Evolutionary conservation across 2,113 vertebrate genomes (phyloP).

Genomic region (Mesembrinibis cayennensis): DNA sequence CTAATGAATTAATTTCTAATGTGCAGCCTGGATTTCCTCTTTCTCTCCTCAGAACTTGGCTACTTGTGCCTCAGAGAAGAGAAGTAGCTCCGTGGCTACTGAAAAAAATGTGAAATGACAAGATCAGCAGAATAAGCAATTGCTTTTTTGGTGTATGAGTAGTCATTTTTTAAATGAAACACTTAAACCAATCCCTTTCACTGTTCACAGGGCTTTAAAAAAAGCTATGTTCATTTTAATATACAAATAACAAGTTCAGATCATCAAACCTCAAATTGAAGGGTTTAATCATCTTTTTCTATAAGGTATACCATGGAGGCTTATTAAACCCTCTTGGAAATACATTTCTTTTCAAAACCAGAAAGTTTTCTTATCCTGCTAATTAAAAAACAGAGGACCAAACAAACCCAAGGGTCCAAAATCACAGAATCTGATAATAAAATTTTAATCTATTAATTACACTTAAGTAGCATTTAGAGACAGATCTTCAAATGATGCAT

Average conservation of each 20-base stretch:
- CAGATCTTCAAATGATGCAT: neutral
- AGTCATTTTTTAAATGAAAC: neutral
- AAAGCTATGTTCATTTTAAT: neutral
- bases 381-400: neutral
- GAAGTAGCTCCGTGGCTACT: neutral
- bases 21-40: neutral
- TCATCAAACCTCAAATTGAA: neutral
- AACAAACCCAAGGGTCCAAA: neutral
- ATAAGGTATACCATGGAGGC: neutral
- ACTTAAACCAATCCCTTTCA: neutral
- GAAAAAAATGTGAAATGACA: neutral
- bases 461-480: neutral
- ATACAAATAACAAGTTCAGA: neutral
- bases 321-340: neutral
- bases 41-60: neutral
- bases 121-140: neutral
- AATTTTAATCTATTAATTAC: neutral
- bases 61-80: neutral
- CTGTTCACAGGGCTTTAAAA: neutral
- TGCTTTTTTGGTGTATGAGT: neutral
- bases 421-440: neutral
- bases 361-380: neutral
- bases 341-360: neutral
- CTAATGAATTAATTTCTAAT: neutral
- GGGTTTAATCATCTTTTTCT: neutral